Conservation (phyloP, 2,888 invertebrate genomes). For the Calephelis perditalis region DNA sequence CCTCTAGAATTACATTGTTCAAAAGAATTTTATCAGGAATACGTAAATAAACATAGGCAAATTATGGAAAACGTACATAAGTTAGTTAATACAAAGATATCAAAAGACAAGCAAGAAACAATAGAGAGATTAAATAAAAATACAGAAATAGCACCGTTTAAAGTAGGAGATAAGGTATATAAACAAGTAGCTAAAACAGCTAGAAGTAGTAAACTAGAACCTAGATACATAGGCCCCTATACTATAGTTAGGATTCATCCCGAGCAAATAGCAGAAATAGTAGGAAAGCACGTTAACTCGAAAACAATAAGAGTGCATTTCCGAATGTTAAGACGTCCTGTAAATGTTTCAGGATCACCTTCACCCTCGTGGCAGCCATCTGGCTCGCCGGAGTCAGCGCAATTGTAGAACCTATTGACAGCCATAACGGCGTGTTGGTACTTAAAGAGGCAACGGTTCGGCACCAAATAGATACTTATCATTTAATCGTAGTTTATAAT, state of each 20-base stretch:
- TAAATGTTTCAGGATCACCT: slow-evolving; percentile 23
- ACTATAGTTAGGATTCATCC: slow-evolving; percentile 34
- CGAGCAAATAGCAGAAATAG: slow-evolving; percentile 32
- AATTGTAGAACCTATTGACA: slow-evolving; percentile 31
- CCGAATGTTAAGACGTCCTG: slow-evolving; percentile 22
- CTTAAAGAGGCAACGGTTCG: slow-evolving; percentile 28
- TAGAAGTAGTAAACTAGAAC: slow-evolving; percentile 30
- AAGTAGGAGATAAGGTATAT: slow-evolving; percentile 19
- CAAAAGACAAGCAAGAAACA: slow-evolving; percentile 23
- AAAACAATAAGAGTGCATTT: slow-evolving; percentile 27
- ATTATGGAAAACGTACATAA: slow-evolving; percentile 53
- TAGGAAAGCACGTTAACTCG: slow-evolving; percentile 34
- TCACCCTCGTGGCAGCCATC: slow-evolving; percentile 21
- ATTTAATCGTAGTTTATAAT: slow-evolving; percentile 27
- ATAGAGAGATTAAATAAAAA: slow-evolving; percentile 27
- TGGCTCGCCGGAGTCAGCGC: slow-evolving; percentile 25
- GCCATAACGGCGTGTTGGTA: slow-evolving; percentile 30
- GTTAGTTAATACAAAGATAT: too few species aligned
- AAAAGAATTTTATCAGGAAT: slow-evolving; percentile 79
- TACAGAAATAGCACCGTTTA: slow-evolving; percentile 27
- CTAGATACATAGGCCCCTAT: slow-evolving; percentile 29
- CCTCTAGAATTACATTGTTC: slow-evolving; percentile 36
- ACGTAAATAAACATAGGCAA: slow-evolving; percentile 50
- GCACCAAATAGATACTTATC: slow-evolving; percentile 25
- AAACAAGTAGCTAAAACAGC: slow-evolving; percentile 36